Evolutionary conservation across 2,113 vertebrate genomes (phyloP).

Genomic region (Monarcha castaneiventris): DNA sequence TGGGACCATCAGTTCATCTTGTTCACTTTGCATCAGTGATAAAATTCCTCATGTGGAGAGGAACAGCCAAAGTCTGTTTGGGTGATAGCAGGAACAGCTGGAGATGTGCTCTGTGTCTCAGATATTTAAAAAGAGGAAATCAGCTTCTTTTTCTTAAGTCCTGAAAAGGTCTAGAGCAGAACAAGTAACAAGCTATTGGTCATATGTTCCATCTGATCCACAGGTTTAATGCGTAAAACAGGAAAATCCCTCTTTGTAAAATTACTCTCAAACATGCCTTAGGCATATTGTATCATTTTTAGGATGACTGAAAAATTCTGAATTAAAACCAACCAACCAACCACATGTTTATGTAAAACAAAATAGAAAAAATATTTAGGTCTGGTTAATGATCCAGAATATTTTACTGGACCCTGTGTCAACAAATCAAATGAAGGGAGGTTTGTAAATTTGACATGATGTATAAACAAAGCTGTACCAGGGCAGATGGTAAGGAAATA

Average conservation of each 20-base stretch:
- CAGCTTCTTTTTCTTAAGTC: background rate
- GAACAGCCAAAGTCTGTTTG: background rate
- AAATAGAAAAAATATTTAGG: constrained; percentile 26
- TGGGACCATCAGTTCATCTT: background rate
- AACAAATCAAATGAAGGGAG: constrained; percentile 13
- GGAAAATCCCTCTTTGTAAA: background rate
- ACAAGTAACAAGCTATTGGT: background rate
- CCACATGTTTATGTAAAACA: background rate
- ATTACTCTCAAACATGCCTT: background rate
- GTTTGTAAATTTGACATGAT: constrained; percentile 20
- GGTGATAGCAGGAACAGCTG: background rate
- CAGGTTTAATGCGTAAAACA: background rate
- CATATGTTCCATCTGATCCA: background rate
- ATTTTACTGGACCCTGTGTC: background rate
- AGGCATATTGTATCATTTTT: background rate
- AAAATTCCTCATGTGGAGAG: background rate
- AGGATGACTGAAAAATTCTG: background rate
- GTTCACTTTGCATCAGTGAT: background rate
- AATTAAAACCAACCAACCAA: background rate
- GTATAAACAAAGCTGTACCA: background rate
- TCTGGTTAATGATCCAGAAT: background rate
- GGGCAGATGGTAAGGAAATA: background rate
- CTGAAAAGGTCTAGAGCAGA: background rate
- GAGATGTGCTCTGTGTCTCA: background rate
- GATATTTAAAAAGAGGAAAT: background rate